Evolutionary conservation across 1,140 invertebrate genomes (phyloP).

Genomic region (Cotesia glomerata): DNA sequence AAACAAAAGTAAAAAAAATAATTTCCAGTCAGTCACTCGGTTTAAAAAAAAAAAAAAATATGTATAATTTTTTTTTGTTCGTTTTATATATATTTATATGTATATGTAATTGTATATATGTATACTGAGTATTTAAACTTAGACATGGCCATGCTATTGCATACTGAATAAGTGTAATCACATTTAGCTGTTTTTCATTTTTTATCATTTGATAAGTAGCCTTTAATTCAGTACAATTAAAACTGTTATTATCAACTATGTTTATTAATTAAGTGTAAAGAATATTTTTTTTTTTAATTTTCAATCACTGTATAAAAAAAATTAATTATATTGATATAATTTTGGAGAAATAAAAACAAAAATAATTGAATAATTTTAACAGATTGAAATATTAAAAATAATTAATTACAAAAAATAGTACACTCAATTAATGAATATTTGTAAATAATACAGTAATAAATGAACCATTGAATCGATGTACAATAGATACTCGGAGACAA

Average conservation of each 20-base stretch:
- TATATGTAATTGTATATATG: neutral
- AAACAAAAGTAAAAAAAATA: conserved; percentile 21
- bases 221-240: neutral
- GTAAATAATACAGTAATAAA: neutral
- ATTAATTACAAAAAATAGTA: neutral
- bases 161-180: conserved; percentile 29
- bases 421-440: neutral
- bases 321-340: no score
- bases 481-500: no score
- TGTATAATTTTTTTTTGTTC: neutral
- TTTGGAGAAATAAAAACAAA: no score
- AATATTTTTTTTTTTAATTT: no score
- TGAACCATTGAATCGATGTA: neutral
- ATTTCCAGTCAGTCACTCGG: conserved; percentile 19
- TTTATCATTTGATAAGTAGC: conserved; percentile 5
- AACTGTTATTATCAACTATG: no score
- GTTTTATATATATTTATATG: no score
- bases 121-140: conserved; percentile 1
- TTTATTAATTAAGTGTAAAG: no score
- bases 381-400: neutral
- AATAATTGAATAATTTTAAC: no score
- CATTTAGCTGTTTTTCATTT: conserved; percentile 23
- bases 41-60: neutral
- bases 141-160: conserved; percentile 20
- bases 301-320: no score